Conservation (phyloP, 2,113 vertebrate species). For the Paramisgurnus dabryanus region DNA sequence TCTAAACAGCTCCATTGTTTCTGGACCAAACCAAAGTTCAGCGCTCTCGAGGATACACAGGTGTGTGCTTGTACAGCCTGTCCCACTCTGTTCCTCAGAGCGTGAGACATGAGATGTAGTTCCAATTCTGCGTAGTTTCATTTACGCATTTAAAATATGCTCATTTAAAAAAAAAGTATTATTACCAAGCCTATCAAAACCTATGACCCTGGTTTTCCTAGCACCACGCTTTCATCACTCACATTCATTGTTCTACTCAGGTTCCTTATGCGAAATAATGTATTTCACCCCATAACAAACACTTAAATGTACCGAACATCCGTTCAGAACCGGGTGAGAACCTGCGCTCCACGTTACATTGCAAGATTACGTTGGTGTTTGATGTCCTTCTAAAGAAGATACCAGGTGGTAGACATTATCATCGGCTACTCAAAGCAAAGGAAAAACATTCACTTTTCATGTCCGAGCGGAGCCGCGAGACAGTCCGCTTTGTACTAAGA, state of each 20-base stretch:
- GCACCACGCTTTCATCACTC: not conserved
- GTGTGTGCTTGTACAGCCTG: conserved; percentile 60
- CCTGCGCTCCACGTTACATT: conserved; percentile 49
- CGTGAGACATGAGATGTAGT: not conserved
- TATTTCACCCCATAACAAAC: conserved; percentile 53
- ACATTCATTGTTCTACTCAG: conserved; percentile 5
- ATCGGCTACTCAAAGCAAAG: conserved; percentile 55
- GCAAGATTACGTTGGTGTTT: conserved; percentile 56
- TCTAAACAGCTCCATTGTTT: conserved; percentile 68
- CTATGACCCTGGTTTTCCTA: too few relatives aligned
- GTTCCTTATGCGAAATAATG: conserved; percentile 38
- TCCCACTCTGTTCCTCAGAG: conserved; percentile 32
- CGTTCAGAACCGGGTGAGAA: conserved; percentile 55
- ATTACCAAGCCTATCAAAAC: not conserved
- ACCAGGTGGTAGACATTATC: conserved; percentile 69
- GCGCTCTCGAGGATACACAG: conserved; percentile 45
- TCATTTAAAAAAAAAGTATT: too few relatives aligned
- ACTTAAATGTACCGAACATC: conserved; percentile 62
- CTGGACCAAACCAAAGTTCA: conserved; percentile 54
- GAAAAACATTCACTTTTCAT: conserved; percentile 66
- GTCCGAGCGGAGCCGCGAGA: conserved; percentile 62
- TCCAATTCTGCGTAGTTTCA: too few relatives aligned
- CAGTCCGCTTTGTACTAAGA: conserved; percentile 70
- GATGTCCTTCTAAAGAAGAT: conserved; percentile 67
- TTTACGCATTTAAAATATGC: too few relatives aligned